These are phyloP conservation scores for Calyptommatus sinebrachiatus DNA, from an alignment of 2,113 vertebrate species.

Conservation along the genomic window DNA sequence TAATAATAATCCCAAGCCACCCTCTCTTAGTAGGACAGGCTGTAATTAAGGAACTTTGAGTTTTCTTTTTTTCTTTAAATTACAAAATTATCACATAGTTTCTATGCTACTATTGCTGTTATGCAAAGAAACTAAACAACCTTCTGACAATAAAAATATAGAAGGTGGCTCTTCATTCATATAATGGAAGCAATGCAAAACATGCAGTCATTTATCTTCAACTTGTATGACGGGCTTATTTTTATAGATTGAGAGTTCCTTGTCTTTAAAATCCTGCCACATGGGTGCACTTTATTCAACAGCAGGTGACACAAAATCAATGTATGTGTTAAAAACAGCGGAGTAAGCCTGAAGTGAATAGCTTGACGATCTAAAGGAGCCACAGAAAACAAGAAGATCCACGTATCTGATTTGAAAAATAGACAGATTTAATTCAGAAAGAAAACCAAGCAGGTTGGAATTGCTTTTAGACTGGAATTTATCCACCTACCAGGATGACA, in stretches of 20 bases:
- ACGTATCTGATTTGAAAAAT: slow-evolving; percentile 6
- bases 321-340: slow-evolving; percentile 14
- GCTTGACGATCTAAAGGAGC: slow-evolving; percentile 20
- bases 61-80: not conserved
- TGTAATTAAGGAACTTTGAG: too few species aligned
- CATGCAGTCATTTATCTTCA: not conserved
- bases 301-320: slow-evolving; percentile 8
- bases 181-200: not conserved
- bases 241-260: slow-evolving; percentile 6
- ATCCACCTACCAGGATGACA: not conserved
- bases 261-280: slow-evolving; percentile 19
- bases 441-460: not conserved
- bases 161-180: not conserved
- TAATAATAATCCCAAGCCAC: too few species aligned
- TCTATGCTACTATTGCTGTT: not conserved
- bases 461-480: not conserved
- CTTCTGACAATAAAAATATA: not conserved
- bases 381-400: slow-evolving; percentile 25
- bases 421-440: not conserved
- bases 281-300: not conserved
- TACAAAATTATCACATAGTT: not conserved
- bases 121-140: not conserved
- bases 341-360: not conserved
- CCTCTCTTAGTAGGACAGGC: too few species aligned
- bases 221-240: slow-evolving; percentile 20